Evolutionary conservation across 1,140 invertebrate genomes (phyloP), one percentile per base, ranked within the genome.

Genomic region (Gonatopus flavifemur): DNA sequence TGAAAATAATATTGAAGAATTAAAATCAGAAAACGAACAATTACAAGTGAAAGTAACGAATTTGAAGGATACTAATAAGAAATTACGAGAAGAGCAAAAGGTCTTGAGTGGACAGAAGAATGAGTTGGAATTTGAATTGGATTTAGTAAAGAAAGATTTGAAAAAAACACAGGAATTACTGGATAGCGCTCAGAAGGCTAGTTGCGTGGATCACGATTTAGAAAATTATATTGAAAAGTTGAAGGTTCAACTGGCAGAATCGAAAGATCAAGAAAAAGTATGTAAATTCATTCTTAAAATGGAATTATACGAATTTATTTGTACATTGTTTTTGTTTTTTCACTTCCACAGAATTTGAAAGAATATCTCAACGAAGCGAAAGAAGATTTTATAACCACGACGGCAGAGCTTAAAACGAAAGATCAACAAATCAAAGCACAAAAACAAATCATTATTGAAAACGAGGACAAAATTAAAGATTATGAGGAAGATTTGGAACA

Each of bases 291-390:
- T 15, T 28, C 8, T 16, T 9, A 24, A 38, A 31, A 7, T 32
- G 13, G 4, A 40, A 21, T 21, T 21, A 21, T 39, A n/a, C n/a
- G n/a, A 12, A 16, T 38, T 22, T 25, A 48, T 36, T 3, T 24
- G 16, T 31, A 43, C 35, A 19, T 39, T n/a, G 38, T 42, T 49
- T 53, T 46, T 30, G 31, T 52, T 38, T 12, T 20, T 21, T 21
- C 7, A 28, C 22, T 22, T 1, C 64, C 59, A 38, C 39, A 76
- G 66, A 69, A 66, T 30, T 40, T 76, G 0, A 77, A 69, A 60
- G 20, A 57, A 7, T 60, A 74, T 22, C 52, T 78, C 5, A 70
- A 78, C 44, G 71, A 76, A 46, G 76, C 76, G 0, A 74, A 76
- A 52, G 51, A 69, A 30, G 76, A 78, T 12, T 76, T 68, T 21